Conservation (phyloP, 1,140 invertebrate species). For the Lepidotrigona ventralis region DNA sequence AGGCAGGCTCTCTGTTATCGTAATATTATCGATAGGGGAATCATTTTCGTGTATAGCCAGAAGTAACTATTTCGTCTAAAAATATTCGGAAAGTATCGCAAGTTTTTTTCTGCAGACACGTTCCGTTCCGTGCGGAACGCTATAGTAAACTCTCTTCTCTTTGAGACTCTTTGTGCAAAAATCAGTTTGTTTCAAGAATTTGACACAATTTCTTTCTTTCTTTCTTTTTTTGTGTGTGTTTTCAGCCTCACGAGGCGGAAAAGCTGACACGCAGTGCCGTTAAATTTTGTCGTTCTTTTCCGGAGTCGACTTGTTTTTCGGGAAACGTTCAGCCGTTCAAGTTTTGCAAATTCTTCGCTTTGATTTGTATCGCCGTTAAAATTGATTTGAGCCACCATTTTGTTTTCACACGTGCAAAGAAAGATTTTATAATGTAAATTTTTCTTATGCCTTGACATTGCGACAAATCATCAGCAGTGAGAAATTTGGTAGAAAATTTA, state of each 20-base stretch:
- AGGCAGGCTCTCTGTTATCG: background rate
- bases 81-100: background rate
- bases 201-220: background rate
- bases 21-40: background rate
- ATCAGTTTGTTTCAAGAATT: background rate
- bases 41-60: background rate
- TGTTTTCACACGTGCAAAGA: slow-evolving; percentile 49
- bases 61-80: slow-evolving; percentile 15
- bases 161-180: background rate
- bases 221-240: background rate
- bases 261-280: background rate
- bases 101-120: background rate
- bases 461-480: background rate
- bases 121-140: background rate
- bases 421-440: slow-evolving; percentile 23
- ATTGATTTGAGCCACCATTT: slow-evolving; percentile 61
- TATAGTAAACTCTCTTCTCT: background rate
- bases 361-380: slow-evolving; percentile 45
- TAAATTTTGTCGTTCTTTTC: background rate
- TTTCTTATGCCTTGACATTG: background rate
- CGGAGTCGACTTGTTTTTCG: too few species aligned
- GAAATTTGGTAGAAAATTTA: background rate
- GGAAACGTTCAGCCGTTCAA: background rate
- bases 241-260: background rate
- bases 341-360: slow-evolving; percentile 23